phyloP scores from a whole-genome alignment of 2,113 vertebrate genomes.

The Hypomesus transpacificus region DNA sequence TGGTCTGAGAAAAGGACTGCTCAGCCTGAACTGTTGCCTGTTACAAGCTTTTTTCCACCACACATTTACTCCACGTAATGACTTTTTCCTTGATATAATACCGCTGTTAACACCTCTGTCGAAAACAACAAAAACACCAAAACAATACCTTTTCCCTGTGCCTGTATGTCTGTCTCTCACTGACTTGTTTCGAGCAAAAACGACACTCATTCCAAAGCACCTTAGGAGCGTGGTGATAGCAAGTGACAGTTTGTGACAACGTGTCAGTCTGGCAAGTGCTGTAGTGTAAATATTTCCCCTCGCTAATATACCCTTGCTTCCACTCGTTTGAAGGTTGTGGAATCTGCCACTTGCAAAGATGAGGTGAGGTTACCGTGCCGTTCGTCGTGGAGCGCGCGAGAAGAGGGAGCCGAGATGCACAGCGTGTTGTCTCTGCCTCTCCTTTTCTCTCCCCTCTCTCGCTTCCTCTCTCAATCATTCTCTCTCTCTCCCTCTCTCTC shows the following conservation, averaged over 20 bases:
- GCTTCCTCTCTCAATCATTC: no score
- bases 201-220: constrained; percentile 28
- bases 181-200: no score
- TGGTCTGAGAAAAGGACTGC: constrained; percentile 6
- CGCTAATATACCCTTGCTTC: constrained; percentile 44
- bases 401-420: no score
- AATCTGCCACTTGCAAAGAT: constrained; percentile 37
- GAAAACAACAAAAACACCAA: constrained; percentile 11
- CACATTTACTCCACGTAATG: constrained; percentile 52
- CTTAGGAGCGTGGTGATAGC: constrained; percentile 34
- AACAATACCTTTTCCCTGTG: not conserved
- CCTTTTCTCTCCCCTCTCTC: no score
- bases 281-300: constrained; percentile 47
- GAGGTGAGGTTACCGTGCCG: no score
- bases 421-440: not conserved
- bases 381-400: no score
- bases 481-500: no score
- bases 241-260: constrained; percentile 55
- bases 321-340: constrained; percentile 30
- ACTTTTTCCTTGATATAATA: constrained; percentile 57
- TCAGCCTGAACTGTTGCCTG: constrained; percentile 32
- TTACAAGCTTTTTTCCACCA: constrained; percentile 34
- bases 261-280: constrained; percentile 44
- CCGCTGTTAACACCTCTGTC: constrained; percentile 29
- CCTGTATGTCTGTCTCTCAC: no score